A percentile compares a stretch with the other conserved stretches of the same genome.
Conservation (phyloP, 2,888 invertebrate genomes). For the Hofmannophila pseudospretella region DNA sequence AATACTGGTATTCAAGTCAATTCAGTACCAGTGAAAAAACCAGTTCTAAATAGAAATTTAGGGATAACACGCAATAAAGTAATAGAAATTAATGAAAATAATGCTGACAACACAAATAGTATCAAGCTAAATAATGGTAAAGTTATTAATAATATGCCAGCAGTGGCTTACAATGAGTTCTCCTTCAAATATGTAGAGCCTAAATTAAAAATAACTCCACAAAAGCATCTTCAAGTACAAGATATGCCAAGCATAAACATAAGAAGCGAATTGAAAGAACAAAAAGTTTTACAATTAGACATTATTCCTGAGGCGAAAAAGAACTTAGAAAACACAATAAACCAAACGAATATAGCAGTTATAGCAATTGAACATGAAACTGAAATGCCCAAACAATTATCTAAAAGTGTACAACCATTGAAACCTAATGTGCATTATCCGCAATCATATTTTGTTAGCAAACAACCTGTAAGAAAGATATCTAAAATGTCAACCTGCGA, state of each 20-base stretch:
- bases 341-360: slow-evolving; percentile 48
- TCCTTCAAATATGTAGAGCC: slow-evolving; percentile 44
- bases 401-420: slow-evolving; percentile 1
- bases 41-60: slow-evolving; percentile 38
- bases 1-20: slow-evolving; percentile 36
- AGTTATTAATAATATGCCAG: slow-evolving; percentile 28
- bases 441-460: slow-evolving; percentile 10
- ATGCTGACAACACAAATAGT: slow-evolving; percentile 26
- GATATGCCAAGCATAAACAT: slow-evolving; percentile 73
- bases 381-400: slow-evolving; percentile 5
- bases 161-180: slow-evolving; percentile 56
- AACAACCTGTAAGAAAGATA: slow-evolving; percentile 40
- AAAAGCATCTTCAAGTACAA: slow-evolving; percentile 54
- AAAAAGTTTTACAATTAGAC: slow-evolving; percentile 69
- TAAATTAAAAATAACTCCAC: slow-evolving; percentile 21
- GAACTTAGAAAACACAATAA: slow-evolving; percentile 17
- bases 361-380: slow-evolving; percentile 27
- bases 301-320: slow-evolving; percentile 53
- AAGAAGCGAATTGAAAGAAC: slow-evolving; percentile 64
- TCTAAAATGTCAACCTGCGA: slow-evolving; percentile 56
- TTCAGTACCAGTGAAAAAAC: slow-evolving; percentile 26
- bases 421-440: slow-evolving; percentile 7
- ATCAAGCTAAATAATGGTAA: slow-evolving; percentile 35
- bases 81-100: slow-evolving; percentile 47
- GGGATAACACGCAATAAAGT: slow-evolving; percentile 44